These are phyloP conservation scores for Bryconaethiops microstoma DNA, from an alignment of 2,797 vertebrate species.

Conservation along the genomic window DNA sequence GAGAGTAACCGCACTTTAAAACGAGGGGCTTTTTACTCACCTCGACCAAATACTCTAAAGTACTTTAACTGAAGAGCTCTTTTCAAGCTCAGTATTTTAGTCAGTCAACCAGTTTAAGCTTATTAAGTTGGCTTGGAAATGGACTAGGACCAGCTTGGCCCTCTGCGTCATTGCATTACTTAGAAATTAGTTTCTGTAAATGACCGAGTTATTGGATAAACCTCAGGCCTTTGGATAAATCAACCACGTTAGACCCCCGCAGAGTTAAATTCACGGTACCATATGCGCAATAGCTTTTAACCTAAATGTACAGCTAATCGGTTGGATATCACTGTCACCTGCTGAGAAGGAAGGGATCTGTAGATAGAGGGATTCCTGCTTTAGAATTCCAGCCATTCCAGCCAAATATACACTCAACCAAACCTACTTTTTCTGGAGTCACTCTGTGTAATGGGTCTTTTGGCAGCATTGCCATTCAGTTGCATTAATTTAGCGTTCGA, in stretches of 20 bases:
- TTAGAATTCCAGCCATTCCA: background rate
- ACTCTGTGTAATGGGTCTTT: background rate
- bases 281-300: constrained; percentile 4
- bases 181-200: background rate
- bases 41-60: background rate
- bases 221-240: background rate
- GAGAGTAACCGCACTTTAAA: background rate
- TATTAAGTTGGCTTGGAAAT: constrained; percentile 11
- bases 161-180: background rate
- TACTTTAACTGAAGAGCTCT: background rate
- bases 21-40: background rate
- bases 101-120: background rate
- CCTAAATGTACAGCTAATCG: background rate
- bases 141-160: background rate
- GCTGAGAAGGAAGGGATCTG: background rate
- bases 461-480: background rate
- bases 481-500: background rate
- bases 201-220: background rate
- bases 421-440: background rate
- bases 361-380: background rate
- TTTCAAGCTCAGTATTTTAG: background rate
- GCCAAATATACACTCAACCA: background rate
- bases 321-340: constrained; percentile 2
- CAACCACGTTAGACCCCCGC: background rate
- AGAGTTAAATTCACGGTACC: constrained; percentile 13